Evolutionary conservation across 2,888 invertebrate genomes (phyloP), one percentile per base, ranked within the genome.

Genomic region (Drosophila ezoana): DNA sequence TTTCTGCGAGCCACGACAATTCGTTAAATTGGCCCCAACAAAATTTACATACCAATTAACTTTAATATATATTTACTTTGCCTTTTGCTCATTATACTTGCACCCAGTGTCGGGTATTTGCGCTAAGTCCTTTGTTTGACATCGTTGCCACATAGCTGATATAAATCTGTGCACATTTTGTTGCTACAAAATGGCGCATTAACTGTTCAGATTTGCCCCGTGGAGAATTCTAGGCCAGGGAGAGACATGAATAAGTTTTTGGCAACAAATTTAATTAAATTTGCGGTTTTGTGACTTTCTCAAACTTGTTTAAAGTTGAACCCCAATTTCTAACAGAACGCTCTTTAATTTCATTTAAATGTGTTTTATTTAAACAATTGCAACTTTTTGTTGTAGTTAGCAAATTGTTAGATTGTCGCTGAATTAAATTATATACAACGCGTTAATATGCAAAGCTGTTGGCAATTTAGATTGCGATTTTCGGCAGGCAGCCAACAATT

Each of bases 21-120:
- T 63, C 33, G 48, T 52, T 49, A 70, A 79, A 81, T 76, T 82
- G 72, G 72, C 54, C 68, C 28, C n/a, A 40, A 44, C 51, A 58
- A 68, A 79, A 85, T 85, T 82, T 82, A 69, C 86, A 82, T 82
- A 80, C 72, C 86, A 80, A 82, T 82, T 86, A 86, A 80, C 47
- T 80, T 82, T 70, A 70, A 81, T 85, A 81, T 76, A 76, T 81
- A 68, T 76, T 79, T 84, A 70, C 67, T 63, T 54, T 75, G 61
- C 61, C 60, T 53, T 52, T 37, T 10, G 48, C 52, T 63, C 57
- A 65, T 76, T 72, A 56, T 56, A 28, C 68, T 37, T 64, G 56
- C 47, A 76, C 32, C 53, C 53, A 49, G 69, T 51, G 61, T 76
- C 69, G 59, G 72, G 57, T 18, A 56, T 65, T 62, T 35, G 49